Conservation (phyloP, 2,797 vertebrate species). For the Rhincodon typus region DNA sequence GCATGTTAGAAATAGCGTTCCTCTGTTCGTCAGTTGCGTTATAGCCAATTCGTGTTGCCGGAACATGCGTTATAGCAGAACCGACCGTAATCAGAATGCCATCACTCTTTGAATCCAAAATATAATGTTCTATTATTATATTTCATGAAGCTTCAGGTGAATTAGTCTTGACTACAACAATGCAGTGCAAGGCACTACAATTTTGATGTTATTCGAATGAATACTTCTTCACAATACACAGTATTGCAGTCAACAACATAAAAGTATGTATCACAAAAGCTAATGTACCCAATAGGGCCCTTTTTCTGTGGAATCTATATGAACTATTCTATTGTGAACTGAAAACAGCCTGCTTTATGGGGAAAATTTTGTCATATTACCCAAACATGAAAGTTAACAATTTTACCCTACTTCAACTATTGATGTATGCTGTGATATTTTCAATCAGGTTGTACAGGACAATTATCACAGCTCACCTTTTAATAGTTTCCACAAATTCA, state of each 20-base stretch:
- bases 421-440: not conserved
- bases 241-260: not conserved
- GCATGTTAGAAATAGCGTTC: no score
- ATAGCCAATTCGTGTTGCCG: no score
- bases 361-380: not conserved
- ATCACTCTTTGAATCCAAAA: no score
- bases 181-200: not conserved
- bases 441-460: not conserved
- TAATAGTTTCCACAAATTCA: no score
- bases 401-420: not conserved
- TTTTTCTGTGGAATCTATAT: not conserved
- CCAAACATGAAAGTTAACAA: not conserved
- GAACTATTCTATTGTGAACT: not conserved
- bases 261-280: not conserved
- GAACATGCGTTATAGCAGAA: no score
- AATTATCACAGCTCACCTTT: not conserved
- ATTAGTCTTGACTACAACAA: not conserved
- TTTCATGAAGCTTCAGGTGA: not conserved
- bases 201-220: not conserved
- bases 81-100: no score
- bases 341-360: not conserved
- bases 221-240: not conserved
- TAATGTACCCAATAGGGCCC: not conserved
- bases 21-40: no score
- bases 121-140: not conserved